These are phyloP conservation scores for Pseudorectes ferrugineus DNA, from an alignment of 2,113 vertebrate species.

Conservation along the genomic window DNA sequence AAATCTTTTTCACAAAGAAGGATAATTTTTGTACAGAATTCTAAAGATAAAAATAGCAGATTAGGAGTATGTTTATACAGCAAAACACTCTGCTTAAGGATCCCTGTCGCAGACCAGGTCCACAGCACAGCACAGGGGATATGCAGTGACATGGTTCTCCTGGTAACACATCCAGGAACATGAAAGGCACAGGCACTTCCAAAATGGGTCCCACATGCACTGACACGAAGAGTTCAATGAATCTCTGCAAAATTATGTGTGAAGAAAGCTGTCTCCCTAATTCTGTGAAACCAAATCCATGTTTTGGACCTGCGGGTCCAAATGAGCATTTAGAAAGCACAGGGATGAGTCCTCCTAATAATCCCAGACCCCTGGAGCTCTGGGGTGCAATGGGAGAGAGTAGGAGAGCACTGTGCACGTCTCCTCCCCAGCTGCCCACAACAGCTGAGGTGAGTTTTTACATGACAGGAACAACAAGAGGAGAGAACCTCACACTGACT, in stretches of 20 bases:
- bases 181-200: neutral
- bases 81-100: neutral
- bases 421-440: neutral
- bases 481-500: neutral
- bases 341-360: neutral
- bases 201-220: neutral
- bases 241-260: neutral
- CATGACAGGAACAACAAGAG: rapidly evolving
- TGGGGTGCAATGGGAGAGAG: neutral
- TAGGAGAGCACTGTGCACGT: neutral
- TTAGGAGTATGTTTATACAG: neutral
- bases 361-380: neutral
- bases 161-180: rapidly evolving
- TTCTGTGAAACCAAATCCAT: neutral
- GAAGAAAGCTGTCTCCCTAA: neutral
- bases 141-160: neutral
- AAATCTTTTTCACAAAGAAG: neutral
- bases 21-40: neutral
- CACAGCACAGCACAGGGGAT: neutral
- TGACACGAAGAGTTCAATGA: neutral
- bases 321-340: neutral
- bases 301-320: neutral
- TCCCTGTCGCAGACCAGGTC: neutral
- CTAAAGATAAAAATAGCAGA: neutral
- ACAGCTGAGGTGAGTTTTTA: neutral